Evolutionary conservation across 2,797 vertebrate species (phyloP).

Genomic region (Crocodylus rhombifer): DNA sequence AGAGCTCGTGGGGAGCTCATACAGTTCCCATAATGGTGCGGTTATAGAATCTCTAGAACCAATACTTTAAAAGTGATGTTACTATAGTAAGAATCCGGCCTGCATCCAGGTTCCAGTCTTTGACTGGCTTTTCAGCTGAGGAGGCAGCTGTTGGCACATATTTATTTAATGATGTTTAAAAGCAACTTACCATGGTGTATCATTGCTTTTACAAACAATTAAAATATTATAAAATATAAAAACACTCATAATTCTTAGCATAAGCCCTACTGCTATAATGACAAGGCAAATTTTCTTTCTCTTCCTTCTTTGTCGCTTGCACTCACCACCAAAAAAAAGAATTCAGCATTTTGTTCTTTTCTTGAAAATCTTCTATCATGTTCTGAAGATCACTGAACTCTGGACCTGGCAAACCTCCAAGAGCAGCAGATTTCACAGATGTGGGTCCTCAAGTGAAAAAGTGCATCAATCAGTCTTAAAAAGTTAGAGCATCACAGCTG

Average conservation of each 20-base stretch:
- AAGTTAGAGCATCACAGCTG: neutral
- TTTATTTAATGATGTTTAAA: neutral
- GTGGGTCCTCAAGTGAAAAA: neutral
- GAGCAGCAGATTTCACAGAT: neutral
- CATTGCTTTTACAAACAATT: neutral
- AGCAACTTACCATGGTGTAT: neutral
- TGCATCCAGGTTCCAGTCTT: slow-evolving; percentile 4
- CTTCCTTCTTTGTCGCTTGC: neutral
- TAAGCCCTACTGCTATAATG: neutral
- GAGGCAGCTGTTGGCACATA: neutral
- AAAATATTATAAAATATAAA: neutral
- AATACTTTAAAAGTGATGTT: neutral
- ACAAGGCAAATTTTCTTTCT: neutral
- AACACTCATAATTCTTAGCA: neutral
- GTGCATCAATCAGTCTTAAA: neutral
- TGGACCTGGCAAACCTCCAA: neutral
- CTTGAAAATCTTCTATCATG: neutral
- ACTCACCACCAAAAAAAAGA: neutral
- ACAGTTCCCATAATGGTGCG: neutral
- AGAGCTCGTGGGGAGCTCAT: neutral
- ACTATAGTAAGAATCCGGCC: neutral
- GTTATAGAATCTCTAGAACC: neutral
- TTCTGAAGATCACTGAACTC: neutral
- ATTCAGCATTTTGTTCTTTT: neutral
- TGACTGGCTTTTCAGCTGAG: slow-evolving; percentile 11